phyloP scores from a whole-genome alignment of 2,888 invertebrate species.

The Melanophora roralis region DNA sequence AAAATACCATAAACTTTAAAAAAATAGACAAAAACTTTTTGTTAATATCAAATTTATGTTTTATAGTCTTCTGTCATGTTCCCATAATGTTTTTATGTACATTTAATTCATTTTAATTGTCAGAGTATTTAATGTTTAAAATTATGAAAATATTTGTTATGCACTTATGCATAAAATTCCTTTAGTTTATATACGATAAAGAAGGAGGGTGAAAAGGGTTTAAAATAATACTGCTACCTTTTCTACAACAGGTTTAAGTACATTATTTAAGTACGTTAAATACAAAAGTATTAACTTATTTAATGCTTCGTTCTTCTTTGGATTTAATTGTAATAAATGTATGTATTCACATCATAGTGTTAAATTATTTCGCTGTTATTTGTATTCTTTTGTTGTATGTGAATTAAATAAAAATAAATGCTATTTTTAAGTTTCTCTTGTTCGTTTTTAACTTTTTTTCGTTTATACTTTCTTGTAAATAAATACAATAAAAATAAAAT shows the following conservation, averaged over 20 bases:
- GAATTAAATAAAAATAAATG: constrained; percentile 28
- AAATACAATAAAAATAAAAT: background rate
- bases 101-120: background rate
- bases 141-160: background rate
- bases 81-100: background rate
- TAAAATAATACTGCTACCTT: too few species aligned
- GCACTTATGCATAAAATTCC: too few species aligned
- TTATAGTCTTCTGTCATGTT: constrained; percentile 9
- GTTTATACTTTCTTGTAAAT: background rate
- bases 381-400: constrained; percentile 14
- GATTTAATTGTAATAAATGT: background rate
- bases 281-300: background rate
- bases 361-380: constrained; percentile 11
- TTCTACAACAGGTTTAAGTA: too few species aligned
- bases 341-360: background rate
- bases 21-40: background rate
- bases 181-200: too few species aligned
- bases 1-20: background rate
- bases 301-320: background rate
- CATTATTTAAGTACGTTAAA: background rate
- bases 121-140: background rate
- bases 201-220: too few species aligned
- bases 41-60: constrained; percentile 25
- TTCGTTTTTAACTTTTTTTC: background rate
- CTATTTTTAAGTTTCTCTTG: constrained; percentile 18